These are phyloP conservation scores for Sesia apiformis DNA, from an alignment of 2,888 invertebrate species.

Conservation along the genomic window DNA sequence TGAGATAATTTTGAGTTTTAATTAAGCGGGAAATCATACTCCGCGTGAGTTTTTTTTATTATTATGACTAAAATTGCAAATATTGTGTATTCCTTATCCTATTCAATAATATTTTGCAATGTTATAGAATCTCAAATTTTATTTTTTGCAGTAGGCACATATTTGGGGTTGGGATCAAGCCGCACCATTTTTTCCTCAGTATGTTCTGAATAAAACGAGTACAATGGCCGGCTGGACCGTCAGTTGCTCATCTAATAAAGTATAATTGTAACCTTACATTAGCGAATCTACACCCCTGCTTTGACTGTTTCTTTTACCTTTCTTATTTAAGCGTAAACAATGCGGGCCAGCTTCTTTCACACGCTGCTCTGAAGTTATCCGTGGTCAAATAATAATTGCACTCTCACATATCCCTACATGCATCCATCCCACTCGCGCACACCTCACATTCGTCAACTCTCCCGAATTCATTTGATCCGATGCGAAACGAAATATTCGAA, in stretches of 20 bases:
- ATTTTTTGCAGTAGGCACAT: too few relatives aligned
- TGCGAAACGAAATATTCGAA: slow-evolving; percentile 70
- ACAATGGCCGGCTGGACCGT: slow-evolving; percentile 26
- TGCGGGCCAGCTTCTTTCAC: slow-evolving; percentile 67
- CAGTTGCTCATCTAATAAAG: slow-evolving; percentile 42
- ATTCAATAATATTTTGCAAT: too few relatives aligned
- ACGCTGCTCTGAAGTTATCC: slow-evolving; percentile 69
- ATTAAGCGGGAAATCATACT: slow-evolving; percentile 37
- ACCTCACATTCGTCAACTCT: slow-evolving; percentile 36
- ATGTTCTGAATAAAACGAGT: slow-evolving; percentile 1
- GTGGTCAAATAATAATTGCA: slow-evolving; percentile 74
- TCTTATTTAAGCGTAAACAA: slow-evolving; percentile 73
- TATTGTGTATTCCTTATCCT: neutral
- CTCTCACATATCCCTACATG: slow-evolving; percentile 42
- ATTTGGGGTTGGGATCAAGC: too few relatives aligned
- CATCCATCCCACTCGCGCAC: slow-evolving; percentile 46
- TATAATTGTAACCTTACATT: slow-evolving; percentile 53
- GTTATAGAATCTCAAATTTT: too few relatives aligned
- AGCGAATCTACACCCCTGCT: slow-evolving; percentile 46
- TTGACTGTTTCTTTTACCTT: slow-evolving; percentile 57
- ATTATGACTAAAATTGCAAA: neutral
- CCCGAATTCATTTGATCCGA: slow-evolving; percentile 66
- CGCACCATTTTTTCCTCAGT: too few relatives aligned
- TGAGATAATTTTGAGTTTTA: slow-evolving; percentile 59
- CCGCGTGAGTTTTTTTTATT: neutral